Conservation (phyloP, 2,797 vertebrate species). For the Pseudocheirus occidentalis region DNA sequence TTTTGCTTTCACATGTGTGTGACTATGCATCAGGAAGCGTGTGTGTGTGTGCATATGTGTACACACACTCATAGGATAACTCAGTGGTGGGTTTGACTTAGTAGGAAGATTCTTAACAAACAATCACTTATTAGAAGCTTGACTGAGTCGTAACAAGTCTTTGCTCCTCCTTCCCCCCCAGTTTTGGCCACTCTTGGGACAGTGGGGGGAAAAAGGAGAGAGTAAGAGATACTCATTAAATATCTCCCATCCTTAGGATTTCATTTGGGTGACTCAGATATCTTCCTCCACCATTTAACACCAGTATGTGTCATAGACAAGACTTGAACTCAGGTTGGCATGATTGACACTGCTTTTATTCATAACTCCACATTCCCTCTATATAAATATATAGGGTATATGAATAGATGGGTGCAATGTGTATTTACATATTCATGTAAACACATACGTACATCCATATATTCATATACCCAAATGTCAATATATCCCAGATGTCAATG, state of each 20-base stretch:
- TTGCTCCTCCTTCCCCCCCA: neutral
- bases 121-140: neutral
- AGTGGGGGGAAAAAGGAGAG: neutral
- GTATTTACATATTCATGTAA: neutral
- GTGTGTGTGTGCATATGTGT: neutral
- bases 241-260: neutral
- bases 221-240: neutral
- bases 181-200: neutral
- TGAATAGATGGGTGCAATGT: neutral
- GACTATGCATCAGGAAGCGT: neutral
- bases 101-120: neutral
- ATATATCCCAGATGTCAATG: neutral
- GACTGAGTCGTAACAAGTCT: neutral
- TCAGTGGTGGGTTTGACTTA: neutral
- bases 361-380: neutral
- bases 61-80: neutral
- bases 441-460: neutral
- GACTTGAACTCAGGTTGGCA: neutral
- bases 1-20: neutral
- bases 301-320: neutral
- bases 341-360: neutral
- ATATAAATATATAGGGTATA: neutral
- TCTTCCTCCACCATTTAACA: neutral
- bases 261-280: neutral
- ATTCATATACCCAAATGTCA: neutral